Conservation (phyloP, 2,113 vertebrate species). For the Panthera tigris region DNA sequence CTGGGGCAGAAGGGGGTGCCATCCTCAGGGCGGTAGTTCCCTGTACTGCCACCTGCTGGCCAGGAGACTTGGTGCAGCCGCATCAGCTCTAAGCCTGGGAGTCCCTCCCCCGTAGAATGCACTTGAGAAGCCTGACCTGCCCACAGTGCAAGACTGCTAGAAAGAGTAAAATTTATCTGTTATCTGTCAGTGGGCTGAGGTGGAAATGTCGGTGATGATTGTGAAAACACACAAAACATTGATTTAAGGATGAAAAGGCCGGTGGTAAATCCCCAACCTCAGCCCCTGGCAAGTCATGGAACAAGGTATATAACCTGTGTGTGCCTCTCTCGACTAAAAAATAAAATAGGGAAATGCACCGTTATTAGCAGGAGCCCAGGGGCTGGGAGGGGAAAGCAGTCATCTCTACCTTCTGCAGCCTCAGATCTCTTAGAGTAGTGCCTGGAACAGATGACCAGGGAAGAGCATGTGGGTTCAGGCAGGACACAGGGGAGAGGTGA, state of each 20-base stretch:
- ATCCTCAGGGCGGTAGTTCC: neutral
- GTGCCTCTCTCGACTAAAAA: neutral
- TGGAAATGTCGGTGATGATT: rapidly evolving
- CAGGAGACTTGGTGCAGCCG: neutral
- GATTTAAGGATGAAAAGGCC: neutral
- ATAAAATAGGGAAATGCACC: neutral
- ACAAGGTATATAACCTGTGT: neutral
- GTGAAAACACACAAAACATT: neutral
- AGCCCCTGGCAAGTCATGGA: neutral
- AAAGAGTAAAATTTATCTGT: neutral
- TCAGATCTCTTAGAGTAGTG: neutral
- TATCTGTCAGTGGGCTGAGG: neutral
- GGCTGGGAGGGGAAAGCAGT: neutral
- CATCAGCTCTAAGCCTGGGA: neutral
- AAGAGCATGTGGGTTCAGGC: neutral
- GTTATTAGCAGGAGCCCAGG: neutral
- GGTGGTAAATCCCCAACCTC: neutral
- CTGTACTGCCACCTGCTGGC: conserved; percentile 28
- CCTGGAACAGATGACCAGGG: neutral
- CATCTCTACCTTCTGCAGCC: neutral
- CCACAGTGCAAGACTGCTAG: neutral
- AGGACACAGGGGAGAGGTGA: neutral
- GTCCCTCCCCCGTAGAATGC: neutral
- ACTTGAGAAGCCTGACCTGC: neutral
- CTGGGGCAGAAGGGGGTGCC: neutral